Evolutionary conservation across 2,797 vertebrate genomes (phyloP), one percentile per base, ranked within the genome.

Genomic region (Eospalax fontanierii): DNA sequence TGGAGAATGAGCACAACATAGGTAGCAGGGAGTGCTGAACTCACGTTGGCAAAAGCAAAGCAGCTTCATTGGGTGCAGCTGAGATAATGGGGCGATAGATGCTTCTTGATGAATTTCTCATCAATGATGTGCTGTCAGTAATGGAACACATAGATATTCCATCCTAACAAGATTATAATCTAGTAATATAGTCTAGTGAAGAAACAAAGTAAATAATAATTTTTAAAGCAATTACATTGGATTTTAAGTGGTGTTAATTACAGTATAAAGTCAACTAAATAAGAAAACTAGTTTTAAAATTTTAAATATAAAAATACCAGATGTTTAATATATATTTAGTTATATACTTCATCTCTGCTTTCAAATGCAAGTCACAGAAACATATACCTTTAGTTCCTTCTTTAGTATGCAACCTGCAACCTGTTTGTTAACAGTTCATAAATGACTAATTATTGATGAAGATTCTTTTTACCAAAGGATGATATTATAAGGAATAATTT

Each of bases 331-430:
- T 33, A n/a, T 43, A 54, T 89, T 91, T 65, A 85, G 35, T 35
- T 65, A 40, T 46, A 7, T 14, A 71, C 28, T 79, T 10, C 68
- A 26, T 76, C 21, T 93, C 61, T 79, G 4, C n/a, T 87, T 80
- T 87, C 18, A 81, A 94, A 50, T 84, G 9, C 92, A 91, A 68
- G 19, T 71, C 28, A 74, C 28, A 82, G 18, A 81, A n/a, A 76
- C 24, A 2, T 78, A 28, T 74, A 61, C 12, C 1, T 91, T 89
- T 79, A 73, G 19, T 68, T 95, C 2, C 24, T 1, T 54, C 54
- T 68, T 5, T 83, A 84, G 43, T 14, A 3, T 28, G 28, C 68
- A 73, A 54, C 50, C 12, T 54, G 50, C 2, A 96, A 59, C 4
- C 2, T 91, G 19, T 68, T 28, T 76, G 1, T 43, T 70, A 83